Evolutionary conservation across 2,888 invertebrate genomes (phyloP).

Genomic region (Cremastinae sp.): DNA sequence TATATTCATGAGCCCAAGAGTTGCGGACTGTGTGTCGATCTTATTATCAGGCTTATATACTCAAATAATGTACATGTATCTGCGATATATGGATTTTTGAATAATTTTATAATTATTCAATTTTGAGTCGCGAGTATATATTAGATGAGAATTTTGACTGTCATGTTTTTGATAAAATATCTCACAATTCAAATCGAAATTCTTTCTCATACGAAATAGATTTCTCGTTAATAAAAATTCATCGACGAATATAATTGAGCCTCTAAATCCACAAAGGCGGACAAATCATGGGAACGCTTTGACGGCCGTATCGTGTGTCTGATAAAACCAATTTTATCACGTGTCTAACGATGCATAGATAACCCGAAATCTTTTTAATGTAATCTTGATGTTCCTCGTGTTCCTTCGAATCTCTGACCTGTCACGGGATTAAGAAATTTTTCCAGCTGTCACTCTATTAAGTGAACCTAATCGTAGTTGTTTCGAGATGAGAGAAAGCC

Average conservation of each 20-base stretch:
- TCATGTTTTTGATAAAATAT: too few species aligned
- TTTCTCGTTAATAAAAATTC: too few species aligned
- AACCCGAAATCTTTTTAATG: neutral
- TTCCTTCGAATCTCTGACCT: slow-evolving; percentile 3
- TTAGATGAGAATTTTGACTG: too few species aligned
- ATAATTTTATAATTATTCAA: too few species aligned
- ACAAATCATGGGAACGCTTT: neutral
- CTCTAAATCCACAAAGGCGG: too few species aligned
- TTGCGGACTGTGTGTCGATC: neutral
- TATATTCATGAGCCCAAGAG: neutral
- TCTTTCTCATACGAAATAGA: too few species aligned
- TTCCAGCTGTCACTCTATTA: slow-evolving; percentile 15
- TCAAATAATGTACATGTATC: too few species aligned
- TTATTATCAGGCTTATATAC: slow-evolving; percentile 3
- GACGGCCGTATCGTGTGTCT: neutral
- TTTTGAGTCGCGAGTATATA: too few species aligned
- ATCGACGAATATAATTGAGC: too few species aligned
- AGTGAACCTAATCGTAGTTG: slow-evolving; percentile 10
- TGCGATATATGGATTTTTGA: too few species aligned
- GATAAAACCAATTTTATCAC: slow-evolving; percentile 2
- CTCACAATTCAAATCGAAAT: too few species aligned
- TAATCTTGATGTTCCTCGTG: slow-evolving; percentile 13
- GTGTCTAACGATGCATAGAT: slow-evolving; percentile 4
- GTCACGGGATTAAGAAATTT: slow-evolving; percentile 4
- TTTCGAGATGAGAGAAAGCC: slow-evolving; percentile 11